phyloP scores from a whole-genome alignment of 2,888 invertebrate species.

The Agrilus cyanescens region DNA sequence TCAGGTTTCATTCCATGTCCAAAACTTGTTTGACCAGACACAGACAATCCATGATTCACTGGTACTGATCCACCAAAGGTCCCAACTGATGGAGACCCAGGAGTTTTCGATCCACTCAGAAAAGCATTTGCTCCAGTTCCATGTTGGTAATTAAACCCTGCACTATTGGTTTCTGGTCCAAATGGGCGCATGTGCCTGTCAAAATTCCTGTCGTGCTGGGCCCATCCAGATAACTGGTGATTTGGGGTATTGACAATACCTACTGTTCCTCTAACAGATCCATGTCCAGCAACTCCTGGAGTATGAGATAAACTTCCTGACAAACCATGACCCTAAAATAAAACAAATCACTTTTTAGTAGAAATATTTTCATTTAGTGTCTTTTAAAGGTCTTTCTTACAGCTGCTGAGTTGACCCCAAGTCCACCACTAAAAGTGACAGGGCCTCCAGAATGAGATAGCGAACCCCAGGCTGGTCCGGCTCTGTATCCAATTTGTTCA shows the following conservation, averaged over 20 bases:
- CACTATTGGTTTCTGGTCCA: slow-evolving; percentile 7
- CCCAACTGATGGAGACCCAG: slow-evolving; percentile 2
- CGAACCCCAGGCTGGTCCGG: no score
- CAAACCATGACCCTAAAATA: slow-evolving; percentile 1
- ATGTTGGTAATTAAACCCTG: slow-evolving; percentile 4
- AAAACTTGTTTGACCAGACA: slow-evolving; percentile 3
- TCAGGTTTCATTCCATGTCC: slow-evolving; percentile 9
- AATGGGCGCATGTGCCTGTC: slow-evolving; percentile 4
- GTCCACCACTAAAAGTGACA: no score
- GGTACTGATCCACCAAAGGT: slow-evolving; percentile 6
- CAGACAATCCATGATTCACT: background rate
- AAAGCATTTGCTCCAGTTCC: slow-evolving; percentile 6
- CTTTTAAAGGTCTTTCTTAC: no score
- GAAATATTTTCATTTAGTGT: no score
- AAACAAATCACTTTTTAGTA: no score
- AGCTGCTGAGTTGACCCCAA: no score
- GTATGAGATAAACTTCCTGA: slow-evolving; percentile 2
- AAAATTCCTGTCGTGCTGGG: slow-evolving; percentile 8
- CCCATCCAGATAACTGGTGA: slow-evolving; percentile 6
- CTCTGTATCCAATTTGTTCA: no score
- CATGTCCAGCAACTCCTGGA: slow-evolving; percentile 1
- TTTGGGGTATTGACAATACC: slow-evolving; percentile 1
- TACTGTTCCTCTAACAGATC: background rate
- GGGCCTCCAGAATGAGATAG: no score
- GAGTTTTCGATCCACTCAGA: background rate